A percentile compares a stretch with the other conserved stretches of the same genome.
phyloP scores from a whole-genome alignment of 2,888 invertebrate genomes.

The Xestia ashworthii region DNA sequence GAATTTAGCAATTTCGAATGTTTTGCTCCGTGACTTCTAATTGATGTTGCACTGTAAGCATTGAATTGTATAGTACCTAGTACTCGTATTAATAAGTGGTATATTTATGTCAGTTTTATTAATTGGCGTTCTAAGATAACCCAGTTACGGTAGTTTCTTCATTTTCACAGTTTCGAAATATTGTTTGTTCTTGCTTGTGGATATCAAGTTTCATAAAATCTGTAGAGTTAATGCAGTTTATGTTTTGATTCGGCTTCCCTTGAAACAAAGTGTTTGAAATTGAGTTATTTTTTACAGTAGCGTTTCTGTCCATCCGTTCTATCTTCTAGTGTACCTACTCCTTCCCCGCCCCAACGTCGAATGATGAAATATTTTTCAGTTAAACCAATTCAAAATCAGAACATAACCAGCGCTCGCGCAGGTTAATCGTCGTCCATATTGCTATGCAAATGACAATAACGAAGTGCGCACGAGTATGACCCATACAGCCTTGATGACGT shows the following conservation, averaged over 20 bases:
- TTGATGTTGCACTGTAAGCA: constrained; percentile 10
- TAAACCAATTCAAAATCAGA: constrained; percentile 34
- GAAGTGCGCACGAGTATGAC: constrained; percentile 77
- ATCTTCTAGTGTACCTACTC: too few relatives aligned
- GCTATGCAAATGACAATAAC: constrained; percentile 77
- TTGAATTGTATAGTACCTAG: background rate
- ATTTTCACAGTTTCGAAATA: constrained; percentile 15
- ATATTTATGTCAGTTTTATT: constrained; percentile 48
- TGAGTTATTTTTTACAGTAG: background rate
- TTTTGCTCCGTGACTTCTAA: background rate
- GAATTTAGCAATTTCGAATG: background rate
- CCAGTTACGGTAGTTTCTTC: constrained; percentile 12
- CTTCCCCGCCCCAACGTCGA: background rate
- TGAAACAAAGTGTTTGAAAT: background rate
- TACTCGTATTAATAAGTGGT: constrained; percentile 4
- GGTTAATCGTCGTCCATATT: constrained; percentile 68
- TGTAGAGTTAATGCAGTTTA: background rate
- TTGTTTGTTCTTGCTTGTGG: background rate
- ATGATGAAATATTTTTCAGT: background rate
- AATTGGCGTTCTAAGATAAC: constrained; percentile 42
- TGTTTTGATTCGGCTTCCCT: constrained; percentile 11
- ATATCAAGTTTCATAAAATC: background rate
- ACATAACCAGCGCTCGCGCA: constrained; percentile 36
- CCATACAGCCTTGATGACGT: constrained; percentile 80
- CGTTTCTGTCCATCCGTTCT: background rate